Percentiles rank a stretch among this genome's conserved stretches.
Evolutionary conservation across 1,140 invertebrate species (phyloP).

Genomic region (Caenorhabditis remanei): DNA sequence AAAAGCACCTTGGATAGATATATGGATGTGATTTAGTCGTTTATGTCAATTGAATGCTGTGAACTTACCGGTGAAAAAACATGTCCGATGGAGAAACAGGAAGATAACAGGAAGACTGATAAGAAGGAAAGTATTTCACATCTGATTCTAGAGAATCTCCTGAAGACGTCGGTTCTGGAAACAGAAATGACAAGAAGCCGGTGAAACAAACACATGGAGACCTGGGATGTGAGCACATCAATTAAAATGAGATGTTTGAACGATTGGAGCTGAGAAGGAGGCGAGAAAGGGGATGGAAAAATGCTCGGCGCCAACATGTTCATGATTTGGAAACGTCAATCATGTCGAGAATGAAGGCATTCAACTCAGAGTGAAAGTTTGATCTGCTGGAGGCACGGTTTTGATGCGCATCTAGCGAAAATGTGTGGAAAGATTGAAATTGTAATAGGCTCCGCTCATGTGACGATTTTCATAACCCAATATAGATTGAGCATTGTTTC

Average conservation of each 20-base stretch:
- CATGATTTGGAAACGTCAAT: background rate
- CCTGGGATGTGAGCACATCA: slow-evolving; percentile 13
- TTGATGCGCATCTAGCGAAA: too few relatives aligned
- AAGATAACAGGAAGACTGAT: too few relatives aligned
- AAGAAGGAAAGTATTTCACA: too few relatives aligned
- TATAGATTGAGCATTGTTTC: too few relatives aligned
- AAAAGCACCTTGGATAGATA: too few relatives aligned
- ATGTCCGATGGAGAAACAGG: background rate
- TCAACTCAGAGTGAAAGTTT: background rate
- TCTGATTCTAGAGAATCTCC: background rate
- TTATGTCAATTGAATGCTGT: too few relatives aligned
- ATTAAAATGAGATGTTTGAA: background rate
- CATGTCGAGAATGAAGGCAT: background rate
- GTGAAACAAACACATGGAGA: background rate
- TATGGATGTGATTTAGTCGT: too few relatives aligned
- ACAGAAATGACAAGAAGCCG: background rate
- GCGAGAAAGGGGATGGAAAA: background rate
- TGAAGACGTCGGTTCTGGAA: background rate
- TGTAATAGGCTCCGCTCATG: too few relatives aligned
- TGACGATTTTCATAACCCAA: too few relatives aligned
- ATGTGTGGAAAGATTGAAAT: too few relatives aligned
- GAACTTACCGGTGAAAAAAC: too few relatives aligned
- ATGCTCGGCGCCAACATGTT: background rate
- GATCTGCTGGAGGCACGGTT: background rate
- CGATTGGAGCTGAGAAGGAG: background rate